Conservation (phyloP, 2,113 vertebrate genomes). For the Tragelaphus scriptus region DNA sequence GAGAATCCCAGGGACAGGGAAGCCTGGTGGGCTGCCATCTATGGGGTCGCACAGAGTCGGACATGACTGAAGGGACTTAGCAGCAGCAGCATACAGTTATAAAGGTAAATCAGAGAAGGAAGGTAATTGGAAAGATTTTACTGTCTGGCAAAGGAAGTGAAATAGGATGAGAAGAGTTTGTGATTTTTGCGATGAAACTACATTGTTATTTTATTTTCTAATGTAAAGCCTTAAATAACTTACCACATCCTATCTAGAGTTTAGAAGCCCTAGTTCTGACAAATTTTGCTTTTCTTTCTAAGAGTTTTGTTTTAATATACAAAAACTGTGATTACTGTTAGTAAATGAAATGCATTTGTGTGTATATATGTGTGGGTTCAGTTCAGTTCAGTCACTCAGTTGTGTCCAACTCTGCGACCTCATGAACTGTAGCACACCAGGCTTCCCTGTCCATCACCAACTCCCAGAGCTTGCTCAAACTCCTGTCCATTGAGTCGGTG, state of each 20-base stretch:
- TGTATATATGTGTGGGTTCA: neutral
- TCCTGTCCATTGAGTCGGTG: neutral
- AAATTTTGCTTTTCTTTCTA: neutral
- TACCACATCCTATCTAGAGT: neutral
- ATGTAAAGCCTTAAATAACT: neutral
- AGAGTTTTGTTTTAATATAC: neutral
- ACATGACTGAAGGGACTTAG: too few species aligned
- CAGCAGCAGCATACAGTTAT: neutral
- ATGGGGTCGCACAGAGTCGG: too few species aligned
- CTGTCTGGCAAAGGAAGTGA: neutral
- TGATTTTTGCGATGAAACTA: neutral
- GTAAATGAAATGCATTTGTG: neutral
- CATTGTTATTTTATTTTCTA: neutral
- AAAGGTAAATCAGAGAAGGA: neutral
- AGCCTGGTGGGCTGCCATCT: too few species aligned
- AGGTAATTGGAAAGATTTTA: neutral
- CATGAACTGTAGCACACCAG: neutral
- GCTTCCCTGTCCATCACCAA: neutral
- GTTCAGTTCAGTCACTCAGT: neutral
- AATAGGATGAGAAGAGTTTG: neutral
- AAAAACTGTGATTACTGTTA: neutral
- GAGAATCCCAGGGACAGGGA: too few species aligned
- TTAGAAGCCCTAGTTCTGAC: neutral
- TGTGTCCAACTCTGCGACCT: neutral
- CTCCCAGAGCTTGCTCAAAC: neutral